phyloP scores from a whole-genome alignment of 2,888 invertebrate species.

The Pterostichus madidus region DNA sequence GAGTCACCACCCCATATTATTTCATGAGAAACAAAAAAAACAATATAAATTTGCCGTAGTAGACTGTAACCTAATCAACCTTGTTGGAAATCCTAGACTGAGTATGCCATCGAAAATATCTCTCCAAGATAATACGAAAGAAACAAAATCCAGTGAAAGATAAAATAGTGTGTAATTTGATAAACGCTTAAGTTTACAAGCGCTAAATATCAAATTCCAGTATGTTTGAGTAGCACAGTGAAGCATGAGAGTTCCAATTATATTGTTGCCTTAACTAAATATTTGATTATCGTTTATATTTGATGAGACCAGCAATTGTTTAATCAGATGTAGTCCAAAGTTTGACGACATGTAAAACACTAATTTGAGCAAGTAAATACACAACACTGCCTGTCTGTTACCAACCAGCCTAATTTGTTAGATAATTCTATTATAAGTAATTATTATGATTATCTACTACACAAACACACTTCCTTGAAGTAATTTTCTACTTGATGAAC shows the following conservation, averaged over 20 bases:
- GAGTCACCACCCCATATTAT: no score
- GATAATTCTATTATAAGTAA: slow-evolving; percentile 48
- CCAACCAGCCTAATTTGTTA: background rate
- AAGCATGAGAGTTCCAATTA: slow-evolving; percentile 62
- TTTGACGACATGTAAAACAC: slow-evolving; percentile 61
- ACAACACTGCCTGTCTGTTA: background rate
- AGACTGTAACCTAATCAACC: no score
- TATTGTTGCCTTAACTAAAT: slow-evolving; percentile 63
- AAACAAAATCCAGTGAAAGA: background rate
- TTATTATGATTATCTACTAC: slow-evolving; percentile 18
- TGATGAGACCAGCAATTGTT: slow-evolving; percentile 64
- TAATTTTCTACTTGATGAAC: background rate
- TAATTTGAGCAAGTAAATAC: slow-evolving; percentile 51
- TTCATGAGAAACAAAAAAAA: no score
- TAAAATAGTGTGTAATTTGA: background rate
- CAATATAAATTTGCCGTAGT: no score
- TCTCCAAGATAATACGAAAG: no score
- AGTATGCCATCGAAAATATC: no score
- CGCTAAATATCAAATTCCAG: slow-evolving; percentile 35
- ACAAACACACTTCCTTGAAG: background rate
- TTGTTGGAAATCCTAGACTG: no score
- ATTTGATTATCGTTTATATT: slow-evolving; percentile 65
- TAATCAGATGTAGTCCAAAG: slow-evolving; percentile 62
- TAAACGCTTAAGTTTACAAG: slow-evolving; percentile 18
- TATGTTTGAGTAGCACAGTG: slow-evolving; percentile 18